Percentiles rank a stretch among this genome's conserved stretches.
These are phyloP conservation scores for Littorina saxatilis DNA, from an alignment of 1,140 invertebrate species.

Conservation along the genomic window DNA sequence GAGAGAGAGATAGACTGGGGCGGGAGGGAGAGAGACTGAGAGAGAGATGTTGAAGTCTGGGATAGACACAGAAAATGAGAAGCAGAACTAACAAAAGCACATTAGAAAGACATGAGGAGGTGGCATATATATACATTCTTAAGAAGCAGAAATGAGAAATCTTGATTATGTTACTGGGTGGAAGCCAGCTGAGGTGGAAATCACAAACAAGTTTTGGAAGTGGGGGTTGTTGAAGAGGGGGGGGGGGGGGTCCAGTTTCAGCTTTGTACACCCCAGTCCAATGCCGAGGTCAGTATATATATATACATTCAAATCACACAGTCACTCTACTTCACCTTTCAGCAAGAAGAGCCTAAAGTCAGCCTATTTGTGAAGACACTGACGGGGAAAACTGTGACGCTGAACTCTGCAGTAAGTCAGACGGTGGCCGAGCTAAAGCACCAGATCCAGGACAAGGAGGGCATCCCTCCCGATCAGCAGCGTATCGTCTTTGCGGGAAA, in stretches of 20 bases:
- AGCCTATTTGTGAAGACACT: background rate
- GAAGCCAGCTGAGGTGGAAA: background rate
- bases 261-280: background rate
- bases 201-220: background rate
- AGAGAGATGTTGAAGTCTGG: no score
- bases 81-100: no score
- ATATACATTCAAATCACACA: background rate
- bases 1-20: no score
- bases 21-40: no score
- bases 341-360: background rate
- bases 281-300: background rate
- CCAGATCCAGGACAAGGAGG: conserved; percentile 24
- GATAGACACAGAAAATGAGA: no score
- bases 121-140: no score
- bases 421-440: conserved; percentile 36
- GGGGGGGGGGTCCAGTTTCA: background rate
- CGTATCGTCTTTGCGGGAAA: conserved; percentile 22
- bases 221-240: background rate
- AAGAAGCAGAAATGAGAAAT: no score
- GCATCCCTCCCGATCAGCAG: background rate
- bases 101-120: no score
- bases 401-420: background rate
- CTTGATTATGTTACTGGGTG: background rate
- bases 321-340: background rate
- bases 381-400: background rate